A percentile compares a stretch with the other conserved stretches of the same genome.
Evolutionary conservation across 2,797 vertebrate species (phyloP).

Genomic region (Cossypha polioptera): DNA sequence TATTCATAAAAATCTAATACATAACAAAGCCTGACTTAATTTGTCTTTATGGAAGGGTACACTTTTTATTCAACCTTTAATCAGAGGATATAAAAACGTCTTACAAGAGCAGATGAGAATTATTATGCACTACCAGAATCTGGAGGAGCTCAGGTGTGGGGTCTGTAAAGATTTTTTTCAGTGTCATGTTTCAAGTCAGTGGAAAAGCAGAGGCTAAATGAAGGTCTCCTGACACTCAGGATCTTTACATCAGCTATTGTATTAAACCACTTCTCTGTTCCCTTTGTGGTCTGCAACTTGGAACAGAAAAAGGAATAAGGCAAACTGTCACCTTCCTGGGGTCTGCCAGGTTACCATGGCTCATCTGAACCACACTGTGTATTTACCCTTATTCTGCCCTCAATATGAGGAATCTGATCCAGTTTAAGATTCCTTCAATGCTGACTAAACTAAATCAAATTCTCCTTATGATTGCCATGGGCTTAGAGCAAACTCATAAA

Average conservation of each 20-base stretch:
- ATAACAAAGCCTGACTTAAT: neutral
- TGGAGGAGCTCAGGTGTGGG: neutral
- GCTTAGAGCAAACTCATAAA: neutral
- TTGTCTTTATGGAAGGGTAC: neutral
- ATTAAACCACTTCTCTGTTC: neutral
- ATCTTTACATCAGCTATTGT: neutral
- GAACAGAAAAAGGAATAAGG: neutral
- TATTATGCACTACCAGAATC: neutral
- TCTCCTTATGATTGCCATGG: neutral
- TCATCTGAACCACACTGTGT: neutral
- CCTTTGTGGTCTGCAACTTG: neutral
- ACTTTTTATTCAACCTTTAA: neutral
- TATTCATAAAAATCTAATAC: neutral
- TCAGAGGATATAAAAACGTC: neutral
- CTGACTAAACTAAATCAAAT: neutral
- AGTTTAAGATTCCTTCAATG: neutral
- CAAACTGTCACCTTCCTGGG: neutral
- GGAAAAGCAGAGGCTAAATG: neutral
- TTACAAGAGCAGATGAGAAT: neutral
- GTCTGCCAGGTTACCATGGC: accelerated
- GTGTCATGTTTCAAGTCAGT: neutral
- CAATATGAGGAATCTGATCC: neutral
- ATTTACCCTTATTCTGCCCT: neutral
- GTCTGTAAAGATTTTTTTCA: neutral
- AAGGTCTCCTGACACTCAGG: neutral